Conservation (phyloP, 2,888 invertebrate genomes). For the Chymomyza caudatula region DNA sequence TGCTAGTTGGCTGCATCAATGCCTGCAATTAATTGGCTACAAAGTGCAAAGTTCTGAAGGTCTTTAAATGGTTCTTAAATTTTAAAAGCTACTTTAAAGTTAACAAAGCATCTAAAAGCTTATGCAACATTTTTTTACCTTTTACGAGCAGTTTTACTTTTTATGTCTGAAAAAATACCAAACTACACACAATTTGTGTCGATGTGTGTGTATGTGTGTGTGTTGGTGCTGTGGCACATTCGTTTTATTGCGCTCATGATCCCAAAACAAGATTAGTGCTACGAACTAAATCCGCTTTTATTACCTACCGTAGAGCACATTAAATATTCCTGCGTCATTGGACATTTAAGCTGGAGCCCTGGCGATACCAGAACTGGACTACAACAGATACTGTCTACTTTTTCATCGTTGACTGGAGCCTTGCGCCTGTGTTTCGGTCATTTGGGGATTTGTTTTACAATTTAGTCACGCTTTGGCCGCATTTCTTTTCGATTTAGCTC, state of each 20-base stretch:
- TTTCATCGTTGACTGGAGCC: neutral
- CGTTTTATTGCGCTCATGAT: conserved; percentile 21
- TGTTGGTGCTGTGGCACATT: neutral
- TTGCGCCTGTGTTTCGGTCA: neutral
- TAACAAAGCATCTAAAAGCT: neutral
- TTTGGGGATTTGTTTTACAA: conserved; percentile 53
- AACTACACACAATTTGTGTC: neutral
- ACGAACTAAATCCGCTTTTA: conserved; percentile 59
- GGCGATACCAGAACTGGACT: conserved; percentile 5
- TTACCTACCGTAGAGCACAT: conserved; percentile 51
- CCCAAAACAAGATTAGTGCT: conserved; percentile 59
- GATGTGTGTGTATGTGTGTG: neutral
- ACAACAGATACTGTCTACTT: neutral
- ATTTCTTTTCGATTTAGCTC: conserved; percentile 38
- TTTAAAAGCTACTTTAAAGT: neutral
- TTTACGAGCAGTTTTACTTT: neutral
- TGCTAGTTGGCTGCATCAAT: conserved; percentile 26
- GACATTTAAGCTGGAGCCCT: conserved; percentile 19
- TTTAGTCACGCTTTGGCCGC: conserved; percentile 57
- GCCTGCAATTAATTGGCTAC: conserved; percentile 64
- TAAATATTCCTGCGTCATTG: conserved; percentile 69
- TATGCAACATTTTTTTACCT: neutral
- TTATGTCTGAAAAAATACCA: neutral
- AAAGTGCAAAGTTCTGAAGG: conserved; percentile 48
- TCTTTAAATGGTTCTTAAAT: too few relatives aligned